These are phyloP conservation scores for Xenopus tropicalis DNA, from an alignment of 2,113 vertebrate genomes.

Conservation along the genomic window UCB_Xtro_10.0 CM004445.2:99595501-99596000, in stretches of 20 bases:
- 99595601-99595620: constrained; percentile 44
- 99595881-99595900: too few relatives aligned
- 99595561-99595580: constrained; percentile 40
- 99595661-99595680: constrained; percentile 29
- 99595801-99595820: too few relatives aligned
- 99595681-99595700: constrained; percentile 35
- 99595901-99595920: too few relatives aligned
- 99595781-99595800: too few relatives aligned
- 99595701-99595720: constrained; percentile 18
- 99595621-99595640: constrained; percentile 28
- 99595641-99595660: constrained; percentile 36
- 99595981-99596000: too few relatives aligned
- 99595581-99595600: not conserved
- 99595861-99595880: too few relatives aligned
- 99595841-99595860: too few relatives aligned
- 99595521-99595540: constrained; percentile 51
- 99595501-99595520: constrained; percentile 61
- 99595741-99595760: constrained; percentile 28
- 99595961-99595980: too few relatives aligned
- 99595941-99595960: too few relatives aligned
- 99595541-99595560: constrained; percentile 52
- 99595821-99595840: too few relatives aligned
- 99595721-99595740: constrained; percentile 38
- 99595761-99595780: too few relatives aligned
- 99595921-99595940: too few relatives aligned